phyloP scores from a whole-genome alignment of 1,140 invertebrate genomes.

The Eufriesea mexicana region DNA sequence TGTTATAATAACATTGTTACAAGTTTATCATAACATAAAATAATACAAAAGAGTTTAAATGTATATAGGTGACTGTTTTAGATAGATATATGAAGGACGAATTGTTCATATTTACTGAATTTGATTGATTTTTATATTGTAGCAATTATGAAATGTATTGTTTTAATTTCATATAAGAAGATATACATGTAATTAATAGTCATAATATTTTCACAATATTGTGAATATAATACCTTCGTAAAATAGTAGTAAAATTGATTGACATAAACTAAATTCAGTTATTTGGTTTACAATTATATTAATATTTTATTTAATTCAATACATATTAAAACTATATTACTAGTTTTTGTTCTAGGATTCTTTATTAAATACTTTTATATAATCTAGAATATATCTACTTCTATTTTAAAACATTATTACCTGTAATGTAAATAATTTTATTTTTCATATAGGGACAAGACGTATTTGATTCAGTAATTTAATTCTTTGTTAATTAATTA shows the following conservation, averaged over 20 bases:
- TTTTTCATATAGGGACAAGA: too few relatives aligned
- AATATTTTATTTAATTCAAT: background rate
- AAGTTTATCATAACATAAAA: background rate
- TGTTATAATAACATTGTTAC: too few relatives aligned
- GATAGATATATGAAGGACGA: background rate
- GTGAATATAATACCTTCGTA: background rate
- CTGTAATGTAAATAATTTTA: too few relatives aligned
- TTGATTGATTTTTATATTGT: background rate
- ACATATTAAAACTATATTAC: background rate
- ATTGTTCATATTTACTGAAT: background rate
- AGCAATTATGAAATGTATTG: background rate
- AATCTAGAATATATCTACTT: too few relatives aligned
- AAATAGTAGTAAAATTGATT: background rate
- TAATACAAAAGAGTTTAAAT: background rate
- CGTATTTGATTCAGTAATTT: too few relatives aligned
- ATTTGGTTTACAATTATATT: background rate
- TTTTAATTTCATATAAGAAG: background rate
- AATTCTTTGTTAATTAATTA: too few relatives aligned
- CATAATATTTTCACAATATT: too few relatives aligned
- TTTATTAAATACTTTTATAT: too few relatives aligned
- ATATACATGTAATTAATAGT: background rate
- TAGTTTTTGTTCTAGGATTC: background rate
- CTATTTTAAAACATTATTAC: background rate
- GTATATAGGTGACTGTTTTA: background rate
- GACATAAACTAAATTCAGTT: background rate